phyloP scores from a whole-genome alignment of 1,140 invertebrate genomes.

The Sminthurides bifidus region DNA sequence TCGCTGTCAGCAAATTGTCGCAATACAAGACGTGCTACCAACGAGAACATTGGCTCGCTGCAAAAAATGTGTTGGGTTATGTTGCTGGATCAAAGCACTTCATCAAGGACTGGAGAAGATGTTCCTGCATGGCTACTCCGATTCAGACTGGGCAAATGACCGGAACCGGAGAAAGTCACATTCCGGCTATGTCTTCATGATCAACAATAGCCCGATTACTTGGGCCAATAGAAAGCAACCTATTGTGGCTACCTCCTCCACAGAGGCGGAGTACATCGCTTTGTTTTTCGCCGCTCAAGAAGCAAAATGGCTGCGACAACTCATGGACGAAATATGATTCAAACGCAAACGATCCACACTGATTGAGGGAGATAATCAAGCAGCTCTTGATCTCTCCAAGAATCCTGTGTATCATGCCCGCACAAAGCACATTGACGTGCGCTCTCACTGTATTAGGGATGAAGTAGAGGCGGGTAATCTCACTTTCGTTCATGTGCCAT shows the following conservation, averaged over 20 bases:
- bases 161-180: constrained; percentile 16
- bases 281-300: constrained; percentile 35
- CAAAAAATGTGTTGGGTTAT: constrained; percentile 36
- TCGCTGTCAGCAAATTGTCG: constrained; percentile 21
- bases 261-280: constrained; percentile 34
- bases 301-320: too few relatives aligned
- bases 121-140: constrained; percentile 22
- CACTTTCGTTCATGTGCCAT: too few relatives aligned
- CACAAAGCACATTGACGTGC: too few relatives aligned
- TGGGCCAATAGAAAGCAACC: constrained; percentile 33
- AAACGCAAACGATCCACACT: too few relatives aligned
- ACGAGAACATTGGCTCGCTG: constrained; percentile 33
- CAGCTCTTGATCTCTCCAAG: too few relatives aligned
- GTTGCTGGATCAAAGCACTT: constrained; percentile 33
- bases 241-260: constrained; percentile 30
- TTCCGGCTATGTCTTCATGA: constrained; percentile 25
- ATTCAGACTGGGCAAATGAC: constrained; percentile 32
- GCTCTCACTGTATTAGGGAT: too few relatives aligned
- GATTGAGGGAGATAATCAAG: too few relatives aligned
- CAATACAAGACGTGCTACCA: constrained; percentile 34
- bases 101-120: constrained; percentile 1
- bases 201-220: constrained; percentile 28
- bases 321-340: too few relatives aligned
- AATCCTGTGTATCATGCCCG: too few relatives aligned
- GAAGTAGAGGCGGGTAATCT: too few relatives aligned